phyloP scores from a whole-genome alignment of 2,113 vertebrate genomes.

The Hyperopisus bebe region DNA sequence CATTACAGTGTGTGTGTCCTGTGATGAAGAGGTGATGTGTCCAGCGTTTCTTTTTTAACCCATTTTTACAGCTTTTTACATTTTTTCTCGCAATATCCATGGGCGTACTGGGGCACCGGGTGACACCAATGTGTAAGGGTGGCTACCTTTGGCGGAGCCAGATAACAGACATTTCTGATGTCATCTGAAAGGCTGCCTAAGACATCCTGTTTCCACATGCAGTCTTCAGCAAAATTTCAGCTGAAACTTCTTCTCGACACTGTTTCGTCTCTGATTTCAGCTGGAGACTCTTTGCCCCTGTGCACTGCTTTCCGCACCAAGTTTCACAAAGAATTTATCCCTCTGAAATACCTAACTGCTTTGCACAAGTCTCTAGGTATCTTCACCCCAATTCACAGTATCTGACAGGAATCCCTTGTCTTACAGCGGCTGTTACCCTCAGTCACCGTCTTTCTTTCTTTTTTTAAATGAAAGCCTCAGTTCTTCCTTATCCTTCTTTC shows the following conservation, averaged over 20 bases:
- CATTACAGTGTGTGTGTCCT: neutral
- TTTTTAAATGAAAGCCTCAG: neutral
- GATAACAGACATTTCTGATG: neutral
- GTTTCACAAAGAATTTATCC: slow-evolving; percentile 4
- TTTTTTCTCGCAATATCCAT: neutral
- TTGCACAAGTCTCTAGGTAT: neutral
- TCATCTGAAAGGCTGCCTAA: neutral
- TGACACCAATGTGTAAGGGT: neutral
- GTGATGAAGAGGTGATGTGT: neutral
- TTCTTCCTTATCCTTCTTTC: neutral
- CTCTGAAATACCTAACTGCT: neutral
- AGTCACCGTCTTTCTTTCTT: neutral
- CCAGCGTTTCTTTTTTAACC: neutral
- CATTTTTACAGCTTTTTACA: neutral
- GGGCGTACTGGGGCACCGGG: neutral
- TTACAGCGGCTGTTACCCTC: neutral
- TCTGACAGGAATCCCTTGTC: slow-evolving; percentile 8
- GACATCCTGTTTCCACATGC: neutral
- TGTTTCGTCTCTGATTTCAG: slow-evolving; percentile 1
- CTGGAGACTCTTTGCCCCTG: neutral
- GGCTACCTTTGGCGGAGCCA: neutral
- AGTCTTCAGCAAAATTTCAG: neutral
- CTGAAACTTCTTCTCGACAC: neutral
- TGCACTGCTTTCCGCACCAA: neutral
- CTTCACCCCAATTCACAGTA: neutral